Evolutionary conservation across 1,140 invertebrate genomes (phyloP).

Genomic region (Eumeta japonica): DNA sequence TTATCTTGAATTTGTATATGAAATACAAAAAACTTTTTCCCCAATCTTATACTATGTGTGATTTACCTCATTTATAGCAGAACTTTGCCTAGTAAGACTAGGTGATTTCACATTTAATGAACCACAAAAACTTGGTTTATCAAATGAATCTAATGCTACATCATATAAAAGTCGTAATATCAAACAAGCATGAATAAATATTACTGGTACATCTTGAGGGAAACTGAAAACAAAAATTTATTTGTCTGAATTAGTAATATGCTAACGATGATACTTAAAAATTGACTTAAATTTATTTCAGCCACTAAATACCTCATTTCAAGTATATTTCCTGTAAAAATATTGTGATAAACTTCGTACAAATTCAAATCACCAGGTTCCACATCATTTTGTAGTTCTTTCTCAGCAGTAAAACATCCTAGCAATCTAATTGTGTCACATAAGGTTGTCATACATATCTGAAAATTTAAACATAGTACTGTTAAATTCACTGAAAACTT

Average conservation of each 20-base stretch:
- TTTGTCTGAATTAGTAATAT: conserved; percentile 4
- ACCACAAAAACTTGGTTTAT: conserved; percentile 73
- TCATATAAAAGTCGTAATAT: conserved; percentile 85
- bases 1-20: too few relatives aligned
- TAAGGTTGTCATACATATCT: conserved; percentile 88
- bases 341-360: conserved; percentile 63
- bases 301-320: conserved; percentile 52
- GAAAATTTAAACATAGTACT: too few relatives aligned
- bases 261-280: too few relatives aligned
- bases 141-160: conserved; percentile 87
- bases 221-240: conserved; percentile 48
- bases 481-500: too few relatives aligned
- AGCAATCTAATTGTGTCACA: conserved; percentile 88
- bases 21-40: too few relatives aligned
- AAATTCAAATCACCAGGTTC: conserved; percentile 55
- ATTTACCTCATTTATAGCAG: conserved; percentile 61
- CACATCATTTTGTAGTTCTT: conserved; percentile 50
- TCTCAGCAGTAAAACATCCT: conserved; percentile 77
- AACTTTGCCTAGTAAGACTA: conserved; percentile 52
- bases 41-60: too few relatives aligned
- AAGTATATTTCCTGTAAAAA: conserved; percentile 73
- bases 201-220: conserved; percentile 65
- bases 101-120: conserved; percentile 68
- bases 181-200: conserved; percentile 74
- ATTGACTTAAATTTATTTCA: conserved; percentile 1